Evolutionary conservation across 2,113 vertebrate genomes (phyloP).

Genomic region (Calidris pygmaea): DNA sequence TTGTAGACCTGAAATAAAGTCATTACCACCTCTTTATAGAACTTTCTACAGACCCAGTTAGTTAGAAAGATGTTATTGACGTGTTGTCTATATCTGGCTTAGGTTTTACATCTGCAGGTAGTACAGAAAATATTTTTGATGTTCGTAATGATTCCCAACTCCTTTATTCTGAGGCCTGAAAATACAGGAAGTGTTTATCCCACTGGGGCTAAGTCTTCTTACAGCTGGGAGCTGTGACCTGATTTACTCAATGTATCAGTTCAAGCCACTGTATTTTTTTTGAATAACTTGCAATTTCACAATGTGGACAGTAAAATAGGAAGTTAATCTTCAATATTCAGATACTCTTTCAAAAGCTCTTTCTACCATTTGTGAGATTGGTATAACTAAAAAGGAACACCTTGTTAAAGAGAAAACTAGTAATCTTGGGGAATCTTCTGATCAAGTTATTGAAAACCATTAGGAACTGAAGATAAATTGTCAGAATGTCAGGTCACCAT

Average conservation of each 20-base stretch:
- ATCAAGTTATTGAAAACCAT: background rate
- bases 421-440: background rate
- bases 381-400: background rate
- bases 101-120: slow-evolving; percentile 11
- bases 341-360: background rate
- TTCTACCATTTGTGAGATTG: background rate
- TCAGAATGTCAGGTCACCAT: background rate
- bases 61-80: background rate
- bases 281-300: background rate
- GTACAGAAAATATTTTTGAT: slow-evolving; percentile 3
- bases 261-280: background rate
- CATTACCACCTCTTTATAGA: background rate
- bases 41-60: background rate
- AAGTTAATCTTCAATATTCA: background rate
- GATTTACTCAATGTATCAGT: slow-evolving; percentile 20
- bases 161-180: slow-evolving; percentile 42
- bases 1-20: background rate
- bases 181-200: slow-evolving; percentile 23
- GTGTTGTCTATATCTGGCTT: background rate
- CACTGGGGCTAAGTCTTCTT: background rate
- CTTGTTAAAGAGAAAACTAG: background rate
- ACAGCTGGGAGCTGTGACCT: slow-evolving; percentile 20
- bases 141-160: background rate
- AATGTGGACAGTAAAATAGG: background rate
- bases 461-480: background rate